Evolutionary conservation across 1,140 invertebrate genomes (phyloP), one percentile per base, ranked within the genome.

Genomic region (Pygmarrhopalites habei): DNA sequence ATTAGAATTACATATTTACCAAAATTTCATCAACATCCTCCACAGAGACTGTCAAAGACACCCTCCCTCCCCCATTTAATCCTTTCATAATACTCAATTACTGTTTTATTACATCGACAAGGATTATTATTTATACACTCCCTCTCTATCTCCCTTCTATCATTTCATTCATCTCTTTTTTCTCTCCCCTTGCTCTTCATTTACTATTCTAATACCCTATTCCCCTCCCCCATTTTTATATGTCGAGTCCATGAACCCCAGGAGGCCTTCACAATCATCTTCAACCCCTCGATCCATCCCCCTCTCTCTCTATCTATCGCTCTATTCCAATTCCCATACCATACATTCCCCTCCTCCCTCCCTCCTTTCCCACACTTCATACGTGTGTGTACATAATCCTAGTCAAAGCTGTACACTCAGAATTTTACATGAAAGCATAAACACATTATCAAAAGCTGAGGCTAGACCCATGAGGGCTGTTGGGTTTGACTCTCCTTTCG

Each of bases 1-100:
- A n/a, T n/a, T n/a, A n/a, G n/a, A n/a, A n/a, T n/a, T n/a, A n/a
- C n/a, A n/a, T n/a, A n/a, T n/a, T n/a, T n/a, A n/a, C n/a, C n/a
- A n/a, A n/a, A n/a, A n/a, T n/a, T n/a, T n/a, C n/a, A n/a, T n/a
- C n/a, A n/a, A n/a, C n/a, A n/a, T n/a, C n/a, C n/a, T n/a, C n/a
- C n/a, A n/a, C n/a, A n/a, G n/a, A n/a, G n/a, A n/a, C n/a, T n/a
- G n/a, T n/a, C n/a, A n/a, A n/a, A n/a, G n/a, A 17, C n/a, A 10
- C n/a, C 55, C 35, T 26, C 17, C 17, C 25, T n/a, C 25, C 28
- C 28, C 49, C 62, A 5, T 29, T 21, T 64, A 60, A 62, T 43
- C 46, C 63, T 64, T 60, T 64, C 66, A 58, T 59, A 55, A 60
- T 65, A 55, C 63, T 65, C 58, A 60, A 65, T 65, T 65, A 60